Base-by-base conservation (phyloP, 2,113 vertebrate genomes). In the Coturnix japonica region DNA sequence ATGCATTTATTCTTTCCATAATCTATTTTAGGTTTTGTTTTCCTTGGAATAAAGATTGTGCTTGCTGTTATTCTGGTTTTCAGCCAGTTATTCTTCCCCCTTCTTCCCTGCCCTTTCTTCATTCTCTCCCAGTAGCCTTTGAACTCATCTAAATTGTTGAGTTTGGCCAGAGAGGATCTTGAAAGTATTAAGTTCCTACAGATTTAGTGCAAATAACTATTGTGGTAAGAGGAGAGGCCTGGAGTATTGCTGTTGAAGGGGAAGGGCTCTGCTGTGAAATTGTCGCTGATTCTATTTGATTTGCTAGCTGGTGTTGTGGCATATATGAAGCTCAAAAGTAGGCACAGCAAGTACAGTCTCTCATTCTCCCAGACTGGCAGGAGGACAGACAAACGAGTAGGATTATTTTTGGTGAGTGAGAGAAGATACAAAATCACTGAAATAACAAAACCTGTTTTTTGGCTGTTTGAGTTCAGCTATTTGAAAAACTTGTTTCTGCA, bases 1-100 rank as follows among this genome's bases (percentile, higher is more conserved):
- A 31, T 84, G 59, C 7, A 13, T 89, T 84, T 93, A 69, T 85
- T 81, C 44, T 89, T 94, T 89, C 71, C 53, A 84, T 75, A 76
- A 72, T 81, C 84, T 94, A 85, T 93, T 94, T 95, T 89, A 82
- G 74, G 19, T 53, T 26, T 79, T 95, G 63, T 95, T 94, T 95
- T 70, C 75, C 78, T 91, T 95, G 81, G 84, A 93, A 86, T 66
- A 87, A 78, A 76, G 41, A 33, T 66, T 17, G 47, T 85, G 44
- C 71, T 76, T 87, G 44, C 71, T 76, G 33, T 92, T 89, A 30
- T 49, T 89, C 44, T 96, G 94, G 59, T 81, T 66, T 28, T 73
- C 71, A 85, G 78, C 81, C 93, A 93, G 35, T 23, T 87, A 26
- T 79, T 71, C 54, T 92, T 89, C 56, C 59, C 47, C n/a, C 49